Conservation (phyloP, 2,797 vertebrate species). For the Erpetoichthys calabaricus region DNA sequence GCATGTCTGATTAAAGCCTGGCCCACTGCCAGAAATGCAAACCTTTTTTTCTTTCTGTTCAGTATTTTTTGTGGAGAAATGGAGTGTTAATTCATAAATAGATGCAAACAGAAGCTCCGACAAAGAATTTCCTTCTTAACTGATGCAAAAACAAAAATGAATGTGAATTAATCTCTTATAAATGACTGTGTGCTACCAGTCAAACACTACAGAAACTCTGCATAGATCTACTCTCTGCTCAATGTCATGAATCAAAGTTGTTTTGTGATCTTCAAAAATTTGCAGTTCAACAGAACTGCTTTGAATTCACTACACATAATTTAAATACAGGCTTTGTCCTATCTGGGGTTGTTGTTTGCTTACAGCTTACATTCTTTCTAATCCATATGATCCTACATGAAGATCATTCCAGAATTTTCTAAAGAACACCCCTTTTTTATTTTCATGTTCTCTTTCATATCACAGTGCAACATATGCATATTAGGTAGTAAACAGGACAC, state of each 20-base stretch:
- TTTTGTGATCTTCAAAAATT: constrained; percentile 33
- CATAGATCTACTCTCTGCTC: constrained; percentile 37
- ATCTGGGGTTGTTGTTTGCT: constrained; percentile 34
- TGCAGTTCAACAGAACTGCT: constrained; percentile 25
- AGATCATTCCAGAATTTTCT: constrained; percentile 5
- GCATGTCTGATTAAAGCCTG: constrained; percentile 39
- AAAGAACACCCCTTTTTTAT: constrained; percentile 22
- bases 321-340: constrained; percentile 24
- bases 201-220: constrained; percentile 27
- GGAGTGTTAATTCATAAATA: constrained; percentile 13
- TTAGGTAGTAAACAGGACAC: constrained; percentile 31
- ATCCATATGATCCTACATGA: constrained; percentile 37
- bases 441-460: constrained; percentile 9
- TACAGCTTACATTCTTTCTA: constrained; percentile 29
- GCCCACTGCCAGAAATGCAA: constrained; percentile 26
- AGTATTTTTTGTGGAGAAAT: constrained; percentile 4
- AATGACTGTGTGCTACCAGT: constrained; percentile 17
- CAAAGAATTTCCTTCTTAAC: constrained; percentile 1
- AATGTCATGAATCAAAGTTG: constrained; percentile 28
- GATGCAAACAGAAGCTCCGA: constrained; percentile 13
- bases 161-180: constrained; percentile 19
- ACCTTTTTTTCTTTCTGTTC: constrained; percentile 17
- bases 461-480: constrained; percentile 22
- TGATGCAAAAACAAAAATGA: constrained; percentile 4
- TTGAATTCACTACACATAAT: constrained; percentile 44